Evolutionary conservation across 2,113 vertebrate genomes (phyloP), one percentile per base, ranked within the genome.

Genomic region (Corvus moneduloides): DNA sequence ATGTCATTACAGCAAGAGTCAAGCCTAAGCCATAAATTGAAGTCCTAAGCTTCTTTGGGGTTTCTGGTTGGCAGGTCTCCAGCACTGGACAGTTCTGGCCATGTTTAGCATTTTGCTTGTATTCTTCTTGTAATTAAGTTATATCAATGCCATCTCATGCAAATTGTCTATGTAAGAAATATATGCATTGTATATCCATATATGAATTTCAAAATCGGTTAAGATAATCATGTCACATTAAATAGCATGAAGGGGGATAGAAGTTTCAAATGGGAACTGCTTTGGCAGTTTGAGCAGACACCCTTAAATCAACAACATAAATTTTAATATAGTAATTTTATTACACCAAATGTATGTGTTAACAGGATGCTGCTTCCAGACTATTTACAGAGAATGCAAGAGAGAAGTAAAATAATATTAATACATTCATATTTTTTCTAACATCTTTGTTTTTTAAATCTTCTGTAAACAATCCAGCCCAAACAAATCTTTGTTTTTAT

Each of bases 311-410:
- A 95, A 96, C 94, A 87, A 59, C 79, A 95, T 95, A 93, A 91
- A 97, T 96, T 96, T 96, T 93, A 96, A 95, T 86, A 30, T 4
- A 67, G 93, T 56, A 95, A 95, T 94, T 93, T 56, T 96, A 71
- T 90, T 90, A 74, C 56, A 52, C 19, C 72, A 92, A 95, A 84
- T 74, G 64, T 84, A 89, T 90, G 32, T 72, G 79, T 84, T 95
- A 93, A 94, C 59, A 63, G 75, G 63, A 80, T 83, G 43, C 26
- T 87, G 46, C 43, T 94, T 89, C 59, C 37, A 77, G 62, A 66
- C n/a, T 94, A 54, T 86, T 96, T 90, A 80, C 48, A 90, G 33
- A 39, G 55, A 84, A 77, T 30, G 56, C 48, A 74, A 93, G 54
- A 80, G n/a, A 84, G 67, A 76, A 69, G 46, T 69, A 76, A 82